These are phyloP conservation scores for Perithous albicinctus DNA, from an alignment of 2,888 invertebrate species.

Conservation along the genomic window DNA sequence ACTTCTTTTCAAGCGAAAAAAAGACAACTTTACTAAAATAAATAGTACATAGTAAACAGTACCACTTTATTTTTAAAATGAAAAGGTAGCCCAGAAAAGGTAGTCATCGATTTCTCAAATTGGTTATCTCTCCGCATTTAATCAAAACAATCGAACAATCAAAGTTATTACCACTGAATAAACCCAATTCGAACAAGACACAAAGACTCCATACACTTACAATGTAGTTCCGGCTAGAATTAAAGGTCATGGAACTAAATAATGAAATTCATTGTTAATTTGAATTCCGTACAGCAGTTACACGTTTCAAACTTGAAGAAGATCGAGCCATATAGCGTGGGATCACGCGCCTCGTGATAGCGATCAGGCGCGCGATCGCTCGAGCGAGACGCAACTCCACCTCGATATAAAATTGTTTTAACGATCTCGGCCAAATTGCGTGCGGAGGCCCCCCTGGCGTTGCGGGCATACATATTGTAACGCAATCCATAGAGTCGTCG, in stretches of 20 bases:
- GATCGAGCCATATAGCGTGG: constrained; percentile 26
- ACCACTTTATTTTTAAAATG: too few species aligned
- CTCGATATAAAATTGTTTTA: constrained; percentile 28
- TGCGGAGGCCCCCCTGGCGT: neutral
- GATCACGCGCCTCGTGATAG: constrained; percentile 22
- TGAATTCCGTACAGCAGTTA: neutral
- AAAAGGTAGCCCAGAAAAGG: too few species aligned
- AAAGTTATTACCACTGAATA: neutral
- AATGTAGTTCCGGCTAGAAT: neutral
- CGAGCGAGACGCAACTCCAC: constrained; percentile 22
- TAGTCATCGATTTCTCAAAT: too few species aligned
- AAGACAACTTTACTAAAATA: too few species aligned
- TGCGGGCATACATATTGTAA: constrained; percentile 8
- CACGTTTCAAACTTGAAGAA: neutral
- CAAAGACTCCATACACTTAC: neutral
- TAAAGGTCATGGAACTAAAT: constrained; percentile 1
- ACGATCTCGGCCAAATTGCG: constrained; percentile 48
- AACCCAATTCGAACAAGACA: neutral
- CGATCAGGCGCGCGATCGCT: constrained; percentile 18
- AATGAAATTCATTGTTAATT: constrained; percentile 30
- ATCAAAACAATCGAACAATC: neutral
- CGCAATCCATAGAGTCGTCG: neutral
- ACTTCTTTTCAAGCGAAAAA: too few species aligned
- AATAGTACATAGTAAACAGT: too few species aligned
- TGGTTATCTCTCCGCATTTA: neutral